Evolutionary conservation across 37 sponge, comb jelly and placozoan genomes (phyloP), one percentile per base, ranked within the genome.

Genomic region (Chondrilla cf. caribensis): DNA sequence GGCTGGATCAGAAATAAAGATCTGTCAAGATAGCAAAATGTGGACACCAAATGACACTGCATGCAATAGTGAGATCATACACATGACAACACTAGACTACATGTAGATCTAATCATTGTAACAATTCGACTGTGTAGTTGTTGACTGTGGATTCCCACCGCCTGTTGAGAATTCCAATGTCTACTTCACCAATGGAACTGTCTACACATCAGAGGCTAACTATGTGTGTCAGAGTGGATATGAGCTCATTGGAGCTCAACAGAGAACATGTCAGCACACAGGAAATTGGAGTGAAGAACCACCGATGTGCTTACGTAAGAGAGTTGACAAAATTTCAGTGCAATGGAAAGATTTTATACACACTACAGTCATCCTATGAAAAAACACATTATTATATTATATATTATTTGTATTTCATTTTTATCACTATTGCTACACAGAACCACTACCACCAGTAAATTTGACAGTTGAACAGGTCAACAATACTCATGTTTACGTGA

Each of bases 391-490:
- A n/a, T n/a, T n/a, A n/a, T n/a, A n/a, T n/a, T n/a, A n/a, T n/a
- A n/a, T n/a, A n/a, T n/a, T n/a, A n/a, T n/a, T n/a, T n/a, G n/a
- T n/a, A n/a, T n/a, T n/a, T n/a, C n/a, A n/a, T n/a, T n/a, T n/a
- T n/a, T n/a, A n/a, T n/a, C n/a, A n/a, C n/a, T n/a, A n/a, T n/a
- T n/a, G n/a, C n/a, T n/a, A 47, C 51, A 14, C 22, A 62, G 64
- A 29, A 29, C 64, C 64, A 62, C 29, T 62, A 28, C 76, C 76
- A 39, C 76, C 76, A 73, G 76, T 39, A 6, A 70, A 70, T 73
- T 3, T 73, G n/a, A 39, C 41, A 25, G 76, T 39, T 8, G 36
- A 22, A 15, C 38, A 31, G 1, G 76, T 73, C 44, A 73, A 73
- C 24, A 73, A n/a, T 25, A 73, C 44, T 37, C 76, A 73, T 21